A percentile compares a stretch with the other conserved stretches of the same genome.
Conservation (phyloP, 2,797 vertebrate species). For the Micropoecilia bifurca region DNA sequence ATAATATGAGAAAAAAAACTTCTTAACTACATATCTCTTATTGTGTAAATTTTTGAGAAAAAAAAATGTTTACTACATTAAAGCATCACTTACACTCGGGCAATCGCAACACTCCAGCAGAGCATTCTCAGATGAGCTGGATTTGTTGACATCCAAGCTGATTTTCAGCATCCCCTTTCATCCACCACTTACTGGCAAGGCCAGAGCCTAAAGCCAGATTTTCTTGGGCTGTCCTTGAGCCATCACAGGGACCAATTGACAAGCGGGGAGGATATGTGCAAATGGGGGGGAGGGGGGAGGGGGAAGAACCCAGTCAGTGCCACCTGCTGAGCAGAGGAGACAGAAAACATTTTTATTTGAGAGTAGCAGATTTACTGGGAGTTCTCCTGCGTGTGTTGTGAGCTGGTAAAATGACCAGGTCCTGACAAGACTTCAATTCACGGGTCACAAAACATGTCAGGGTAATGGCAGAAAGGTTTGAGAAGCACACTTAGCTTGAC, state of each 20-base stretch:
- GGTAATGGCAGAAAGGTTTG: slow-evolving; percentile 74
- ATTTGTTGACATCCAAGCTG: slow-evolving; percentile 31
- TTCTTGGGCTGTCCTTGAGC: slow-evolving; percentile 65
- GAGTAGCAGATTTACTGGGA: slow-evolving; percentile 64
- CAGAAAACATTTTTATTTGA: slow-evolving; percentile 48
- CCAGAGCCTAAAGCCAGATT: slow-evolving; percentile 53
- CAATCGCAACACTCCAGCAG: slow-evolving; percentile 1
- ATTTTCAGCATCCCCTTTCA: slow-evolving; percentile 38
- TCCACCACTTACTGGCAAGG: slow-evolving; percentile 47
- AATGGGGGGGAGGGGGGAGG: slow-evolving; percentile 1
- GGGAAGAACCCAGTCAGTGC: slow-evolving; percentile 69
- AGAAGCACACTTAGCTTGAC: slow-evolving; percentile 78
- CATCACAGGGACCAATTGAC: slow-evolving; percentile 56
- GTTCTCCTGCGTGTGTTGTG: slow-evolving; percentile 54
- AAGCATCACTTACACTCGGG: not conserved
- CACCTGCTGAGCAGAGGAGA: slow-evolving; percentile 66
- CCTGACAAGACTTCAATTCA: slow-evolving; percentile 84
- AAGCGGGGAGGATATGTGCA: slow-evolving; percentile 54
- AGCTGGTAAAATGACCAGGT: slow-evolving; percentile 78
- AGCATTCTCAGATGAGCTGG: slow-evolving; percentile 15
- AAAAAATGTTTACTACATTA: not conserved
- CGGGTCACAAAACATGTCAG: slow-evolving; percentile 83
- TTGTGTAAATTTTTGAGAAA: not conserved
- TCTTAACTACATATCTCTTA: not conserved
- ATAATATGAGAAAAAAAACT: not conserved